Base-by-base conservation (phyloP, 1,140 invertebrate genomes). In the Oscheius sp. region DNA sequence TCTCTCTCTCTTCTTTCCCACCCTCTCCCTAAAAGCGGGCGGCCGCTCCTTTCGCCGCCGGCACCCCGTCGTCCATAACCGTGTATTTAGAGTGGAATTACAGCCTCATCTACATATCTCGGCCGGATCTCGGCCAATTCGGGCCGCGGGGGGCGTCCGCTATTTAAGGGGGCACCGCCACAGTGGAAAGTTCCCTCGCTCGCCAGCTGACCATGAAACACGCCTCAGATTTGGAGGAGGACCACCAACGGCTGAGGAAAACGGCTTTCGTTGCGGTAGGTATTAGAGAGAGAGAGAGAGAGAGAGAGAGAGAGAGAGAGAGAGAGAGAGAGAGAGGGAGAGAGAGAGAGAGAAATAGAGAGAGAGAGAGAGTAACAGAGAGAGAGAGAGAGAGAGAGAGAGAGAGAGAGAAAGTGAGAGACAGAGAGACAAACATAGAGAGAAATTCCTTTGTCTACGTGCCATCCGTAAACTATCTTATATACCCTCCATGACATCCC, bases 221-320 rank as follows among this genome's bases (percentile, higher is more conserved):
- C 1, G 67, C 58, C n/a, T 52, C 36, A 23, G 45, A 52, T 23
- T 26, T 68, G 23, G 52, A 55, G 10, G 67, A 49, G 36, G 73
- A 75, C 45, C 71, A 74, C 1, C 35, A 62, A 32, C 15, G 68
- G 32, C 42, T 75, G 7, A 35, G 68, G 52, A 70, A 62, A 26
- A 66, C 66, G 29, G 73, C 73, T 0, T 75, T 75, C 29, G 23
- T 75, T 31, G 71, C 73, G 15, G 73, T 68, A 26, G 45, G 52
- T 55, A 3, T 35, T 61, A 18, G 38, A 42, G 38, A 42, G 7
- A 42, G n/a, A 42, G 38, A 42, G 7, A 42, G 7, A 7, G 38
- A n/a, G 10, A 42, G 38, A 10, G 10, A 42, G n/a, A 42, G 10
- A 10, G 38, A n/a, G 10, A 42, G 10, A 42, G 10, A 42, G n/a